Percentiles rank a stretch among this genome's conserved stretches.
phyloP scores from a whole-genome alignment of 2,888 invertebrate genomes.

The Trichopoda pennipes region DNA sequence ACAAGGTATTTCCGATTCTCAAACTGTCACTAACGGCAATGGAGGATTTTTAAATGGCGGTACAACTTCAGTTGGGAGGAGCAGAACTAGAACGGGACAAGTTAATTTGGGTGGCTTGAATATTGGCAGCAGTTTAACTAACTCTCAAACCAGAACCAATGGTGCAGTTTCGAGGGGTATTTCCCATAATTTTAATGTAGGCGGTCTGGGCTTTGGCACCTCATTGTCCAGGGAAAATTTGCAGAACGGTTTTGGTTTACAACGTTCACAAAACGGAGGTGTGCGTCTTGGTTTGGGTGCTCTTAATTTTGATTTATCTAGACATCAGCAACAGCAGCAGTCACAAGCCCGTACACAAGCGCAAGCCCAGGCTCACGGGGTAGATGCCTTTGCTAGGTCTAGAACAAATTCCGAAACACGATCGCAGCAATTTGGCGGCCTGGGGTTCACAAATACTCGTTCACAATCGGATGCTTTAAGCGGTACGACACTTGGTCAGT shows the following conservation, averaged over 20 bases:
- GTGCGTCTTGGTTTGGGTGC: constrained; percentile 75
- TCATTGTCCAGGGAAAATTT: constrained; percentile 77
- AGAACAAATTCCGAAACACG: constrained; percentile 73
- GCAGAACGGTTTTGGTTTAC: constrained; percentile 75
- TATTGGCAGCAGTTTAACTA: constrained; percentile 77
- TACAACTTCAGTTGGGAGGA: constrained; percentile 72
- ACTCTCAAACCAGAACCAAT: constrained; percentile 73
- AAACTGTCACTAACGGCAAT: constrained; percentile 73
- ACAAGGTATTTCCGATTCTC: constrained; percentile 74
- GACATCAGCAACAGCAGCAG: constrained; percentile 69
- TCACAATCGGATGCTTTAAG: constrained; percentile 76
- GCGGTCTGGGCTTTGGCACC: constrained; percentile 75
- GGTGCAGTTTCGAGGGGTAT: constrained; percentile 73
- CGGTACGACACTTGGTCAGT: constrained; percentile 73
- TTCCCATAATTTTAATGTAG: constrained; percentile 76
- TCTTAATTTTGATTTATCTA: constrained; percentile 75
- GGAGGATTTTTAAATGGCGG: constrained; percentile 73
- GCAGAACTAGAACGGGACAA: constrained; percentile 74
- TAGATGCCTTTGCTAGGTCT: constrained; percentile 72
- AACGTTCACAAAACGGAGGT: constrained; percentile 74
- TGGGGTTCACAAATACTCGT: constrained; percentile 73
- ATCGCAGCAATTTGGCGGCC: constrained; percentile 72
- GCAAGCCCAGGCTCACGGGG: constrained; percentile 75
- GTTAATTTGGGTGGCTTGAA: constrained; percentile 76
- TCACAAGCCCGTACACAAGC: constrained; percentile 68